Base-by-base conservation (phyloP, 2,797 vertebrate genomes). In the Telmatherina bonti region DNA sequence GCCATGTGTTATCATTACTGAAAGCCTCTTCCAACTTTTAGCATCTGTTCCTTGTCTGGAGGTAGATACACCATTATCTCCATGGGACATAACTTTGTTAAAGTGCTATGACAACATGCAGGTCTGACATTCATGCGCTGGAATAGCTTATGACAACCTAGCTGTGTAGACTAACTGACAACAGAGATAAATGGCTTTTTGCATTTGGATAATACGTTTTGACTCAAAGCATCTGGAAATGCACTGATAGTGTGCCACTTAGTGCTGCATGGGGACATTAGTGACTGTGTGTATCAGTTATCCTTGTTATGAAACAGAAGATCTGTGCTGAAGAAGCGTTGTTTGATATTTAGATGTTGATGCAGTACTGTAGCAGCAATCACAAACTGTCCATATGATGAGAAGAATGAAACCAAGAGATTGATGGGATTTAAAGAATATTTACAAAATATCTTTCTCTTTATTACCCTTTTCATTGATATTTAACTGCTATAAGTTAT, bases 61-160 rank as follows among this genome's bases (percentile, higher is more conserved):
- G 60, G 64, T 67, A 62, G 43, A 79, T 74, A 29, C 43, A 11
- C 54, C 56, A 70, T 85, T 86, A 81, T 85, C 82, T 84, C 64
- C 35, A 64, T 9, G 35, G 68, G 69, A 75, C 61, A 18, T 88
- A 75, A 86, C 76, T 77, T 70, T 74, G 85, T 89, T 86, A 81
- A 70, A 52, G 73, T 53, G 53, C 68, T 49, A 41, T 62, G 70
- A 67, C 70, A 74, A 71, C 77, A 68, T 41, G 24, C 33, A 76
- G 52, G 72, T 72, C 62, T 61, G 70, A 41, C 59, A 74, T 63
- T 51, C 51, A 49, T 22, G 56, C 27, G 2, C 41, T 67, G 49
- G 45, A 76, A 76, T 76, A 63, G 71, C 69, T 13, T 27, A 65
- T 20, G 36, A 72, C 67, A 70, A 43, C 60, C 51, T 47, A 64